Percentiles rank a stretch among this genome's conserved stretches.
Evolutionary conservation across 2,888 invertebrate genomes (phyloP).

Genomic region (Macrophya annulata): DNA sequence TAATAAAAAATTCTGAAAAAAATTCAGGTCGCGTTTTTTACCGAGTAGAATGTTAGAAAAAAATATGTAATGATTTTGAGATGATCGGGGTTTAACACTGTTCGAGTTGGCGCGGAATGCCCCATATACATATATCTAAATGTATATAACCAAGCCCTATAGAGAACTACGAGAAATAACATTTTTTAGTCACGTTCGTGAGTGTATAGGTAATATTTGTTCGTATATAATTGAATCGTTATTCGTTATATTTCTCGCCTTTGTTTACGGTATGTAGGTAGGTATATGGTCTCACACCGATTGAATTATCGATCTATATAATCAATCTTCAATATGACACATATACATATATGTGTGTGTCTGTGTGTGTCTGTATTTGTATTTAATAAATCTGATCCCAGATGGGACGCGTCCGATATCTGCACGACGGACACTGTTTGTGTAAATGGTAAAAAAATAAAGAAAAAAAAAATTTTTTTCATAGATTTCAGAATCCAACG

Average conservation of each 20-base stretch:
- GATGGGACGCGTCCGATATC: neutral
- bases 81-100: too few relatives aligned
- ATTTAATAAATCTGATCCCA: neutral
- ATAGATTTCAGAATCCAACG: too few relatives aligned
- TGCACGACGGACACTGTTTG: neutral
- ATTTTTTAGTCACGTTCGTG: constrained; percentile 1
- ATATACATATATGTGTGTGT: too few relatives aligned
- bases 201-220: constrained; percentile 15
- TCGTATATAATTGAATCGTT: constrained; percentile 26
- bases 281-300: neutral
- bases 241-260: neutral
- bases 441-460: neutral
- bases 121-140: neutral
- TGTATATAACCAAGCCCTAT: neutral
- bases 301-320: constrained; percentile 12
- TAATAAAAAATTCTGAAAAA: too few relatives aligned
- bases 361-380: neutral
- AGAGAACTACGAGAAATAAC: neutral
- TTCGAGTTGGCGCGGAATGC: too few relatives aligned
- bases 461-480: neutral
- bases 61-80: too few relatives aligned
- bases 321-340: constrained; percentile 28
- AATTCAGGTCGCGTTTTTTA: too few relatives aligned
- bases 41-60: too few relatives aligned
- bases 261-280: neutral